Conservation (phyloP, 2,888 invertebrate species). For the Branchellion lobata region DNA sequence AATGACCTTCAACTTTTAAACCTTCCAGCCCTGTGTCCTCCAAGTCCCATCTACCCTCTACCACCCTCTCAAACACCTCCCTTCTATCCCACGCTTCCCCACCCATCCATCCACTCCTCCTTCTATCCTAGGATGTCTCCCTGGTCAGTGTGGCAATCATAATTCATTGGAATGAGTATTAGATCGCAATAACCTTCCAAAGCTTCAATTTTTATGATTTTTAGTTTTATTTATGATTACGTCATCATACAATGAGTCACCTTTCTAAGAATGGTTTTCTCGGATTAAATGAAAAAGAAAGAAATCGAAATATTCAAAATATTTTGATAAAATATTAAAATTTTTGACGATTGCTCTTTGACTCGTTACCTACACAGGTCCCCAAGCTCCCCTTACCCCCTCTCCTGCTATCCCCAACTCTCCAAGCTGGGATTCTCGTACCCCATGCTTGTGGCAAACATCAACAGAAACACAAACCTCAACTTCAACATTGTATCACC, state of each 20-base stretch:
- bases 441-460: slow-evolving; percentile 17
- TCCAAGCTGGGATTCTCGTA: slow-evolving; percentile 38
- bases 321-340: no score
- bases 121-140: slow-evolving; percentile 28
- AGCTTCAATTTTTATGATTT: background rate
- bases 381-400: slow-evolving; percentile 4
- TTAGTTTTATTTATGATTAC: no score
- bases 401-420: slow-evolving; percentile 33
- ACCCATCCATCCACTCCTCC: slow-evolving; percentile 8
- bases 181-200: background rate
- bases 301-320: background rate
- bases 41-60: slow-evolving; percentile 37
- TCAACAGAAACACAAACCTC: slow-evolving; percentile 6
- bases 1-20: no score
- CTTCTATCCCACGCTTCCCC: slow-evolving; percentile 28
- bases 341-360: no score
- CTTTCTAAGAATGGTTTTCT: no score
- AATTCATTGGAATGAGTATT: background rate
- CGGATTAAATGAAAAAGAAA: no score
- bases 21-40: slow-evolving; percentile 34
- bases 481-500: background rate
- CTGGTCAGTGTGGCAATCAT: background rate
- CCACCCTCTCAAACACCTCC: slow-evolving; percentile 36
- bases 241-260: no score
- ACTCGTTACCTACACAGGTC: slow-evolving; percentile 19